Evolutionary conservation across 2,797 vertebrate genomes (phyloP), one percentile per base, ranked within the genome.

Genomic region (Micrastur ruficollis): DNA sequence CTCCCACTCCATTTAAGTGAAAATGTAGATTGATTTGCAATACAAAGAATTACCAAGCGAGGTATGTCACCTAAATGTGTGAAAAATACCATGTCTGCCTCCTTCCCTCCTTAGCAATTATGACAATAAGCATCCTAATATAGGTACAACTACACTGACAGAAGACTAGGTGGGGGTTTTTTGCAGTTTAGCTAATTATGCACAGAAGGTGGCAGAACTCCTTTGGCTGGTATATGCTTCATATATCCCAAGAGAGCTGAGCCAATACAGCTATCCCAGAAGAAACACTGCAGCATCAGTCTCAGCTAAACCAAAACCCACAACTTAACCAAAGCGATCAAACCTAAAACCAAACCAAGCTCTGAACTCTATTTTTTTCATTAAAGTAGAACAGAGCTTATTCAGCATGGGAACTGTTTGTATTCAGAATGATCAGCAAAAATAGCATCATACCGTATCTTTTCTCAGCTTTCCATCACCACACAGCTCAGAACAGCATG

Each of bases 151-250:
- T 27, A 11, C 9, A n/a, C 55, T 80, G 63, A 76, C n/a, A 91
- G 79, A 59, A 61, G 40, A 72, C 36, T 27, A 18, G 7, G 20
- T 49, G 61, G 46, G 29, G 1, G 19, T 58, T 80, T 66, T 65
- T 73, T 81, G 27, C 86, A 93, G 26, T 84, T 86, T 14, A 72
- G 79, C 81, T 91, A 68, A 68, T 47, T 49, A 50, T 13, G 58
- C 56, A 94, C 94, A 91, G 85, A 93, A 94, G 85, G 91, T 91
- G 90, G 94, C 93, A 93, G 91, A 91, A 82, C 78, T 95, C 89
- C 81, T 84, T 58, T 49, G 78, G 59, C 44, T 89, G 78, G 76
- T 55, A 71, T 46, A 46, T 3, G 18, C 49, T 61, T 56, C 40
- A 44, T 6, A 20, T 6, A 71, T 61, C 68, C 65, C 72, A 71